Conservation (phyloP, 2,797 vertebrate genomes). For the Myotis pilosus region DNA sequence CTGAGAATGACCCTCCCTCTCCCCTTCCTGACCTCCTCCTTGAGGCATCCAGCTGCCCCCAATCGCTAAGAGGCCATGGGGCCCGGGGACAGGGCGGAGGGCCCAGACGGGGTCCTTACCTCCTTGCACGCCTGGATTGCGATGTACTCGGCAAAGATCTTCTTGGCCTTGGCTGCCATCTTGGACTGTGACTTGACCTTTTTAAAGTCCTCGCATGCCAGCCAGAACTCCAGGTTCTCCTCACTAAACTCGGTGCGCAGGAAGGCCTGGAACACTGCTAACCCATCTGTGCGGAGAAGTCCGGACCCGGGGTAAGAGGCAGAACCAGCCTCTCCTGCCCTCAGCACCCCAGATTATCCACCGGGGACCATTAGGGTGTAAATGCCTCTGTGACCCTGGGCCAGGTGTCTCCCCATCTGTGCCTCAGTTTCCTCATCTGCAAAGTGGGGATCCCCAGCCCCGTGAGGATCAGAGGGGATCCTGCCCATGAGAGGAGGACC, state of each 20-base stretch:
- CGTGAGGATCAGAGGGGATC: not conserved
- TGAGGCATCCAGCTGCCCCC: not conserved
- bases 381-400: not conserved
- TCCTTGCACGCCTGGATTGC: slow-evolving; percentile 99
- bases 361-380: not conserved
- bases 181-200: slow-evolving; percentile 98
- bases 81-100: rapidly evolving
- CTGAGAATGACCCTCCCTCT: not conserved
- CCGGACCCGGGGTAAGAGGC: not conserved
- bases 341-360: rapidly evolving
- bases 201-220: slow-evolving; percentile 98
- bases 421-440: not conserved
- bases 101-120: slow-evolving; percentile 83
- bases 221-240: slow-evolving; percentile 99
- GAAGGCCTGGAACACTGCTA: slow-evolving; percentile 96
- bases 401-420: not conserved
- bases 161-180: slow-evolving; percentile 97
- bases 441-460: not conserved
- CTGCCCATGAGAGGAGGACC: not conserved
- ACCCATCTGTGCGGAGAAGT: slow-evolving; percentile 88
- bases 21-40: not conserved
- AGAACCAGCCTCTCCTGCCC: not conserved
- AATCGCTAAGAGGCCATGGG: not conserved
- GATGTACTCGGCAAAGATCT: slow-evolving; percentile 96
- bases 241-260: slow-evolving; percentile 98